These are phyloP conservation scores for Fregetta grallaria DNA, from an alignment of 2,113 vertebrate genomes.

Conservation along the genomic window DNA sequence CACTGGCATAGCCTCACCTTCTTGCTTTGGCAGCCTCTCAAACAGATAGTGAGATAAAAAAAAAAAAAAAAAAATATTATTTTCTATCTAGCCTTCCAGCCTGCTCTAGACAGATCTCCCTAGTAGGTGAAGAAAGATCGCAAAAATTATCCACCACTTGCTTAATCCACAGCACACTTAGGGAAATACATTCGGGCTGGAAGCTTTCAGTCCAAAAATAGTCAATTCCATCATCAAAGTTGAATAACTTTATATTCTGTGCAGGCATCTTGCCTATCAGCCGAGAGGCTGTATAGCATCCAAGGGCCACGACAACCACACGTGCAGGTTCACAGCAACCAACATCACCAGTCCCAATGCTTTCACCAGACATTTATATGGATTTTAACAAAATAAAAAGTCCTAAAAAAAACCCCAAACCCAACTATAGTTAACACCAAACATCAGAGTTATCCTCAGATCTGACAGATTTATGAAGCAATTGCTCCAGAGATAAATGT, in stretches of 20 bases:
- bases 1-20: not conserved
- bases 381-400: not conserved
- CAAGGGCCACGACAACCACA: not conserved
- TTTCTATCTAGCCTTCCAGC: not conserved
- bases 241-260: not conserved
- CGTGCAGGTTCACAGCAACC: not conserved
- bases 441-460: not conserved
- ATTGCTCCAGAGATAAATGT: not conserved
- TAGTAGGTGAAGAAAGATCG: not conserved
- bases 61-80: no score
- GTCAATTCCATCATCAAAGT: not conserved
- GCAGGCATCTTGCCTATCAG: not conserved
- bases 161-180: not conserved
- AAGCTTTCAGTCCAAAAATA: not conserved
- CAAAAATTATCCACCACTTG: not conserved
- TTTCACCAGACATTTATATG: not conserved
- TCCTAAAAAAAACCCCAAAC: not conserved
- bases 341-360: no score
- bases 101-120: not conserved
- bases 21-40: not conserved
- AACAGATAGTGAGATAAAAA: not conserved
- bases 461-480: not conserved
- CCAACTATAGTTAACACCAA: not conserved
- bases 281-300: not conserved
- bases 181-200: not conserved